Evolutionary conservation across 2,888 invertebrate genomes (phyloP), one percentile per base, ranked within the genome.

Genomic region (Ochropacha duplaris): DNA sequence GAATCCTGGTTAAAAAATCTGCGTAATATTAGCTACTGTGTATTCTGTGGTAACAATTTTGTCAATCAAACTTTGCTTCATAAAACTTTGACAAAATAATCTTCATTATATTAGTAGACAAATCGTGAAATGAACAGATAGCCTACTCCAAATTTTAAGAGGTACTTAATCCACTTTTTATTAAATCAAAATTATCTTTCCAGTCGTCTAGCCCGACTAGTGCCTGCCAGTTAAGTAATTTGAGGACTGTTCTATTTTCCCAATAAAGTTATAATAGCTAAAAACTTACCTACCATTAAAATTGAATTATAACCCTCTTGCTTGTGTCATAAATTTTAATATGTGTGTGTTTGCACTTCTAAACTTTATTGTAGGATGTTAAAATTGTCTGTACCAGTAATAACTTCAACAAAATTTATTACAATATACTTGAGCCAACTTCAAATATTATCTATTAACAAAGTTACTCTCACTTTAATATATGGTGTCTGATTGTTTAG

Each of bases 371-470:
- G 44, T 44, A 19, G 44, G 19, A 44, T 44, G 44, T 44, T 19
- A 44, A 44, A 44, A 24, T 50, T 50, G 24, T 50, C 24, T 28
- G 16, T 50, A 26, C 24, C 24, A 26, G 28, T 16, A 24, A 16
- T 50, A 50, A 50, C 50, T 50, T 50, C 50, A 28, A 11, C 28
- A 26, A 14, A 50, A 50, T 28, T 28, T 50, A 50, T 50, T 50
- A 50, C 50, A n/a, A n/a, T n/a, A 44, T 39, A 44, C 44, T 44
- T 44, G 9, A 44, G 44, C 19, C 16, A 19, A 44, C 8, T 44
- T 44, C 16, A 44, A 44, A 44, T 44, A 31, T 31, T 31, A n/a
- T n/a, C n/a, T n/a, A 31, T 31, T 31, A 44, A 44, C 19, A 44
- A 44, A n/a, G 44, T 44, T 44, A 19, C 19, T 44, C 19, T 4